These are phyloP conservation scores for Coelinius sp. DNA, from an alignment of 2,888 invertebrate species.

Conservation along the genomic window DNA sequence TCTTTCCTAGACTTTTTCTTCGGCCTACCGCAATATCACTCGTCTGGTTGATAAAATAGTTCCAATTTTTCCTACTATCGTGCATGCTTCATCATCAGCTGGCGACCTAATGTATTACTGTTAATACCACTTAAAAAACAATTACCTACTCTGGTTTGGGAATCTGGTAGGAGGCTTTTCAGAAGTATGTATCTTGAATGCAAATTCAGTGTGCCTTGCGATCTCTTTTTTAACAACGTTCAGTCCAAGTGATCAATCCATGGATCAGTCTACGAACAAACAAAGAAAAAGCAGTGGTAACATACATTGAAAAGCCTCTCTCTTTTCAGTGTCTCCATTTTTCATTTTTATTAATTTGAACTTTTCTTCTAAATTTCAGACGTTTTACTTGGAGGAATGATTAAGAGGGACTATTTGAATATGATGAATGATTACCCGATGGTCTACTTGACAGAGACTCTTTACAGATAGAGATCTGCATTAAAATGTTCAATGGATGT, in stretches of 20 bases:
- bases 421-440: too few species aligned
- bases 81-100: not conserved
- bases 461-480: too few species aligned
- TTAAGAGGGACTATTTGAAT: too few species aligned
- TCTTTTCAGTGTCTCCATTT: not conserved
- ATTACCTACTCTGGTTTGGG: constrained; percentile 21
- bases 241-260: constrained; percentile 23
- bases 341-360: too few species aligned
- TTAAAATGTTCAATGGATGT: too few species aligned
- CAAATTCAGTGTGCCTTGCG: constrained; percentile 12
- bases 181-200: constrained; percentile 22
- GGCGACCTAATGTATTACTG: not conserved
- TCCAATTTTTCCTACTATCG: not conserved
- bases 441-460: too few species aligned
- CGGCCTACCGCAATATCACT: too few species aligned
- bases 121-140: constrained; percentile 5
- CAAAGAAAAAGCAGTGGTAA: constrained; percentile 16
- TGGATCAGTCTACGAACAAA: constrained; percentile 22
- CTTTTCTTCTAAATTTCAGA: too few species aligned
- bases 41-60: not conserved
- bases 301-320: constrained; percentile 5
- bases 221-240: constrained; percentile 21
- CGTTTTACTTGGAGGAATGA: too few species aligned
- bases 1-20: too few species aligned
- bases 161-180: constrained; percentile 17